phyloP scores from a whole-genome alignment of 2,797 vertebrate species.

The Geotrypetes seraphini region DNA sequence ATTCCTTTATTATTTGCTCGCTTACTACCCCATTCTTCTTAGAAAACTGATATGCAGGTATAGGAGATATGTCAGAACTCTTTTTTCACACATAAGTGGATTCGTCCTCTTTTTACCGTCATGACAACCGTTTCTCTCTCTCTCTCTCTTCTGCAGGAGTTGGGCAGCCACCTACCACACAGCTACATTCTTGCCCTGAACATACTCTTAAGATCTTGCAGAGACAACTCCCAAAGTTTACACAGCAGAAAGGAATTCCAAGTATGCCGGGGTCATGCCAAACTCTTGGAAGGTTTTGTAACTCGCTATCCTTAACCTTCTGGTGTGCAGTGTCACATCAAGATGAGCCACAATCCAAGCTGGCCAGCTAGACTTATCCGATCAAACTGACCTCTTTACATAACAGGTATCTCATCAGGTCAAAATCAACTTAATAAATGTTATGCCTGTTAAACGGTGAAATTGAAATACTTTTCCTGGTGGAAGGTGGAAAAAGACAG shows the following conservation, averaged over 20 bases:
- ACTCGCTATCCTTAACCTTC: constrained; percentile 59
- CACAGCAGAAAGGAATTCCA: constrained; percentile 74
- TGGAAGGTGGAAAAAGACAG: too few relatives aligned
- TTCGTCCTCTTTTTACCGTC: constrained; percentile 20
- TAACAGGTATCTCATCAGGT: constrained; percentile 25
- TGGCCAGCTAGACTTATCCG: constrained; percentile 15
- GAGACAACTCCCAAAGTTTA: constrained; percentile 57
- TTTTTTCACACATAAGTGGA: constrained; percentile 6
- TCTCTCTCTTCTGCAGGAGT: constrained; percentile 12
- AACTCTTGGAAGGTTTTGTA: constrained; percentile 58
- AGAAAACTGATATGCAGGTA: too few relatives aligned
- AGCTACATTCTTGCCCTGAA: constrained; percentile 24
- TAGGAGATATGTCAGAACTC: constrained; percentile 3
- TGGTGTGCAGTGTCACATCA: constrained; percentile 49
- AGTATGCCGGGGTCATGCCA: constrained; percentile 57
- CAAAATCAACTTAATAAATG: constrained; percentile 18
- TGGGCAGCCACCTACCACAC: constrained; percentile 13
- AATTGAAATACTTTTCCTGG: too few relatives aligned
- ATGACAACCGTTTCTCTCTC: too few relatives aligned
- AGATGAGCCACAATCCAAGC: constrained; percentile 24
- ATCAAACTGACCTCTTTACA: constrained; percentile 13
- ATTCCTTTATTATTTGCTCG: too few relatives aligned
- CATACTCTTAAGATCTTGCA: constrained; percentile 38
- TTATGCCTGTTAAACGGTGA: constrained; percentile 3
- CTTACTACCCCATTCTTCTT: too few relatives aligned